Evolutionary conservation across 2,113 vertebrate species (phyloP).

Genomic region (Neodon shergylaensis): DNA sequence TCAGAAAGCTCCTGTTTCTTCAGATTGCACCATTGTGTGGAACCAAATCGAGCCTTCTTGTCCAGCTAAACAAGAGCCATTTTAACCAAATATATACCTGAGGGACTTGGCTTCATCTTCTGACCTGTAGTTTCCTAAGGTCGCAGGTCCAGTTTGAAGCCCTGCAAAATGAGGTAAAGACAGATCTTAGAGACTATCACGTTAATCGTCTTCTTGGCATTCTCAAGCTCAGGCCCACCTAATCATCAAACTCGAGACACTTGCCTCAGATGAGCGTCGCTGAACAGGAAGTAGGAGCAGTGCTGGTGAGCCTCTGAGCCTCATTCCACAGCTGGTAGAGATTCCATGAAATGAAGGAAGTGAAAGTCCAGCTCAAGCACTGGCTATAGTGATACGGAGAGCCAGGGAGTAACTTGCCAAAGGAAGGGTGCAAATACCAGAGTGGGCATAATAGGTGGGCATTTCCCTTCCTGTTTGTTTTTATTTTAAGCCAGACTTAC

Average conservation of each 20-base stretch:
- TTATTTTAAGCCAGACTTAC: neutral
- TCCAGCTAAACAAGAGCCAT: neutral
- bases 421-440: neutral
- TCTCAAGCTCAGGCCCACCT: neutral
- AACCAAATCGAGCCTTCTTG: conserved; percentile 20
- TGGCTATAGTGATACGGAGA: neutral
- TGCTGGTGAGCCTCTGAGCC: neutral
- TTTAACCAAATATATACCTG: neutral
- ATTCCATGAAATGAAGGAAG: neutral
- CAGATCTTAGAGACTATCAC: neutral
- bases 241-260: neutral
- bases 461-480: neutral
- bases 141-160: neutral
- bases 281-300: neutral
- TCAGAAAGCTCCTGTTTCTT: conserved; percentile 25
- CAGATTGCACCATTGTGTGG: neutral
- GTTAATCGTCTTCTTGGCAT: neutral
- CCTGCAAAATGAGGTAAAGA: neutral
- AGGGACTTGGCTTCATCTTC: neutral
- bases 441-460: neutral
- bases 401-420: neutral
- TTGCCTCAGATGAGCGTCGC: neutral
- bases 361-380: neutral
- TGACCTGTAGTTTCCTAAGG: conserved; percentile 26
- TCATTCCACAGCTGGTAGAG: neutral